Percentiles rank a stretch among this genome's conserved stretches.
Evolutionary conservation across 92 coral and sea anemone genomes (phyloP).

Genomic region (Scolanthus callimorphus): DNA sequence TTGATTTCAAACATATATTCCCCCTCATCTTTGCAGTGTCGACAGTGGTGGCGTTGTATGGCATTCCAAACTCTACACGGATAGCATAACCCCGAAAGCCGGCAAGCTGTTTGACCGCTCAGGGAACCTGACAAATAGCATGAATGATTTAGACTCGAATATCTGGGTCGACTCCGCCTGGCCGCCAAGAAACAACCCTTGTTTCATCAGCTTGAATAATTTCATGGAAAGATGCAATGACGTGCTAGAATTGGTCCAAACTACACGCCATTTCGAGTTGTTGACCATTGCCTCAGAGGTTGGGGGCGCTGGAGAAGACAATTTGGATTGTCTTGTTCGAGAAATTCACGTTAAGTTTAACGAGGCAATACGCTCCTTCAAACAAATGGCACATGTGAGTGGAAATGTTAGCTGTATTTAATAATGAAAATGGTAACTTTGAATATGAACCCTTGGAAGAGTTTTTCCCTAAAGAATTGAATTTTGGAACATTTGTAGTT

Average conservation of each 20-base stretch:
- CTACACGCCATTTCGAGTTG: conserved; percentile 94
- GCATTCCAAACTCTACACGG: conserved; percentile 84
- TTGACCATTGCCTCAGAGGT: conserved; percentile 85
- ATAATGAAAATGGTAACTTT: too few species aligned
- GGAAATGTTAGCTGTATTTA: too few species aligned
- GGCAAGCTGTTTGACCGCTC: conserved; percentile 62
- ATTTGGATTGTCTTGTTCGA: conserved; percentile 79
- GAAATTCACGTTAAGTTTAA: conserved; percentile 83
- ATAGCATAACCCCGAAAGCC: conserved; percentile 81
- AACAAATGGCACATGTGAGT: conserved; percentile 81
- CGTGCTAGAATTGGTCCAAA: conserved; percentile 94
- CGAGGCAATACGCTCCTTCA: conserved; percentile 77
- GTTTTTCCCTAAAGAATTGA: too few species aligned
- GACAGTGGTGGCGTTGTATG: conserved; percentile 87
- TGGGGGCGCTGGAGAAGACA: conserved; percentile 96
- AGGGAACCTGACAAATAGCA: conserved; percentile 51
- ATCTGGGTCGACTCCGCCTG: conserved; percentile 97
- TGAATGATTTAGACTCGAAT: conserved; percentile 47
- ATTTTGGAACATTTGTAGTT: too few species aligned
- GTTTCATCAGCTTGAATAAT: conserved; percentile 77
- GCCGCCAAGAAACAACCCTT: conserved; percentile 92
- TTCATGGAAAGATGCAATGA: conserved; percentile 99
- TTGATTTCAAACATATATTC: too few species aligned
- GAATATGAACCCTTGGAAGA: too few species aligned
- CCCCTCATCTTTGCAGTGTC: conserved; percentile 33